phyloP scores from a whole-genome alignment of 1,140 invertebrate species.

The Maniola jurtina region DNA sequence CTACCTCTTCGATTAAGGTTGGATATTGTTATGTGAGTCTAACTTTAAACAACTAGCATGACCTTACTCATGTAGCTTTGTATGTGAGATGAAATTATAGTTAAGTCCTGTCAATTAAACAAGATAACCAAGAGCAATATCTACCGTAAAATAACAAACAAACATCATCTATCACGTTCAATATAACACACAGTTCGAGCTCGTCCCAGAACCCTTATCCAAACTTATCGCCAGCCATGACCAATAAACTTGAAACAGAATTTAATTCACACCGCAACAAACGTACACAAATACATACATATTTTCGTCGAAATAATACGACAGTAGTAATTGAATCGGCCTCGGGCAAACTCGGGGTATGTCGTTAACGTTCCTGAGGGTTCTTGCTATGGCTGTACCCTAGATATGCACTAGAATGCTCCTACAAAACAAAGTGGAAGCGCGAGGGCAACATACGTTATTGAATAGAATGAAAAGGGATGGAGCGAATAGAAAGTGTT shows the following conservation, averaged over 20 bases:
- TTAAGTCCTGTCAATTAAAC: neutral
- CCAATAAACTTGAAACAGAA: conserved; percentile 75
- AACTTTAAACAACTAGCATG: too few relatives aligned
- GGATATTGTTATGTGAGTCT: too few relatives aligned
- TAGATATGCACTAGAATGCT: conserved; percentile 71
- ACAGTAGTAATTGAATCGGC: conserved; percentile 78
- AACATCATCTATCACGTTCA: conserved; percentile 26
- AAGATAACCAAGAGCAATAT: neutral
- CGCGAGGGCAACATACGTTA: conserved; percentile 33
- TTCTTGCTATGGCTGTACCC: conserved; percentile 60
- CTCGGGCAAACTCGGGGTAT: conserved; percentile 70
- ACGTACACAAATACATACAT: conserved; percentile 73
- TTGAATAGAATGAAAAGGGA: conserved; percentile 38
- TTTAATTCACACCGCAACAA: conserved; percentile 73
- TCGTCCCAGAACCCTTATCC: conserved; percentile 55
- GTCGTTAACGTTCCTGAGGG: conserved; percentile 76
- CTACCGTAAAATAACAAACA: conserved; percentile 17
- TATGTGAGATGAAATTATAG: neutral
- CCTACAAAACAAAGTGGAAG: conserved; percentile 57
- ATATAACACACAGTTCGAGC: conserved; percentile 39
- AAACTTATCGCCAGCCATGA: conserved; percentile 67
- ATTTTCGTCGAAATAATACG: conserved; percentile 76
- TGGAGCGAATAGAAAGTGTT: conserved; percentile 63
- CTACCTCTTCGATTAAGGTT: too few relatives aligned
- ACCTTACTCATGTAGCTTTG: neutral